These are phyloP conservation scores for Tolypeutes matacus DNA, from an alignment of 2,797 vertebrate species.

Conservation along the genomic window DNA sequence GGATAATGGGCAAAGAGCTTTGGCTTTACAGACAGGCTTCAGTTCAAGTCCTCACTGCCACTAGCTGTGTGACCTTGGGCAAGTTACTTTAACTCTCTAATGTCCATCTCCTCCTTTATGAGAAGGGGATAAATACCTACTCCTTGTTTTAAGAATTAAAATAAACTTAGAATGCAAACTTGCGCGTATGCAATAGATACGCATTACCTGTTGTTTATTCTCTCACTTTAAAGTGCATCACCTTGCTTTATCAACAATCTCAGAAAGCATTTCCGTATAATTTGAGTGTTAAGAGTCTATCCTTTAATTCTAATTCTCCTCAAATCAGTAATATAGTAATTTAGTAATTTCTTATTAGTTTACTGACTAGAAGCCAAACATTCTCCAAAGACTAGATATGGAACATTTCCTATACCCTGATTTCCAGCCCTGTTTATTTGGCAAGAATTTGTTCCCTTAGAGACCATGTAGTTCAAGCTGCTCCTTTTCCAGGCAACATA, in stretches of 20 bases:
- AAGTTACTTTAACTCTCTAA: not conserved
- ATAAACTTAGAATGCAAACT: not conserved
- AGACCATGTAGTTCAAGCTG: not conserved
- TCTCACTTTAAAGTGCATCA: constrained; percentile 49
- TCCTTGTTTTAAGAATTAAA: constrained; percentile 35
- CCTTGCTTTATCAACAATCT: constrained; percentile 14
- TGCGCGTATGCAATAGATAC: not conserved
- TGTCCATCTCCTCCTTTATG: not conserved
- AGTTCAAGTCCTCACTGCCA: not conserved
- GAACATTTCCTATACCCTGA: not conserved
- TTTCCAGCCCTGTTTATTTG: constrained; percentile 5
- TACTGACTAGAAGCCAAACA: not conserved
- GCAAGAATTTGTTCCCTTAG: not conserved
- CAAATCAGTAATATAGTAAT: not conserved
- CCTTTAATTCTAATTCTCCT: not conserved
- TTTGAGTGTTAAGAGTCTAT: not conserved
- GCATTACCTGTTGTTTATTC: not conserved
- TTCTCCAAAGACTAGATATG: not conserved
- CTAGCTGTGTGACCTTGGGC: not conserved
- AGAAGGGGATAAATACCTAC: not conserved
- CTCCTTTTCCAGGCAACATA: not conserved
- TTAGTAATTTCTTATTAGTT: not conserved
- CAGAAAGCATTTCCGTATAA: not conserved
- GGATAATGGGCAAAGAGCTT: not conserved
- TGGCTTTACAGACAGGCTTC: not conserved